Conservation (phyloP, 2,888 invertebrate species). For the Epistrophella euchroma region DNA sequence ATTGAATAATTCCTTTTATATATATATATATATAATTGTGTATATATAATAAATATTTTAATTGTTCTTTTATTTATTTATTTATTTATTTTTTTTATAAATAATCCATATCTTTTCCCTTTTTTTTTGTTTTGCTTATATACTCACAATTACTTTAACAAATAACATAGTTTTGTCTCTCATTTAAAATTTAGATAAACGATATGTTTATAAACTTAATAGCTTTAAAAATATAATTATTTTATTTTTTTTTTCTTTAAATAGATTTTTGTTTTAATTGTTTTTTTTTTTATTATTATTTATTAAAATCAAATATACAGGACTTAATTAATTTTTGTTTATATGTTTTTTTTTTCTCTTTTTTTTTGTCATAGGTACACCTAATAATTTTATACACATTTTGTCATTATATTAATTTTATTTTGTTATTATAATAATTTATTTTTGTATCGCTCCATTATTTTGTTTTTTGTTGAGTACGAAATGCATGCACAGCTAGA, state of each 20-base stretch:
- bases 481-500: constrained; percentile 62
- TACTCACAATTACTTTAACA: constrained; percentile 61
- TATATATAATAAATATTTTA: constrained; percentile 39
- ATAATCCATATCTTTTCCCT: constrained; percentile 49
- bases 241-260: neutral
- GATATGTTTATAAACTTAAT: constrained; percentile 75
- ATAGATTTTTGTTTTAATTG: neutral
- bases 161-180: constrained; percentile 74
- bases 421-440: constrained; percentile 18
- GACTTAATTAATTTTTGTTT: constrained; percentile 44
- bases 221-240: constrained; percentile 63
- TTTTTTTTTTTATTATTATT: constrained; percentile 29
- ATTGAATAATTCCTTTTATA: constrained; percentile 54
- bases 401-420: constrained; percentile 23
- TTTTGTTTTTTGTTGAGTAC: constrained; percentile 43
- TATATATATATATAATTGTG: constrained; percentile 36
- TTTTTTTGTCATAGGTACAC: constrained; percentile 29
- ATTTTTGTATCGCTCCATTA: constrained; percentile 39
- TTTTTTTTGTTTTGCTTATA: constrained; percentile 44
- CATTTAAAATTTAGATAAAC: constrained; percentile 74
- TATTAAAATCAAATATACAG: constrained; percentile 69
- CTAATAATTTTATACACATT: constrained; percentile 62
- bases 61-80: constrained; percentile 40
- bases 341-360: constrained; percentile 19
- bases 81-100: constrained; percentile 28